These are phyloP conservation scores for Bradypodion ventrale DNA, from an alignment of 2,797 vertebrate species.

Conservation along the genomic window DNA sequence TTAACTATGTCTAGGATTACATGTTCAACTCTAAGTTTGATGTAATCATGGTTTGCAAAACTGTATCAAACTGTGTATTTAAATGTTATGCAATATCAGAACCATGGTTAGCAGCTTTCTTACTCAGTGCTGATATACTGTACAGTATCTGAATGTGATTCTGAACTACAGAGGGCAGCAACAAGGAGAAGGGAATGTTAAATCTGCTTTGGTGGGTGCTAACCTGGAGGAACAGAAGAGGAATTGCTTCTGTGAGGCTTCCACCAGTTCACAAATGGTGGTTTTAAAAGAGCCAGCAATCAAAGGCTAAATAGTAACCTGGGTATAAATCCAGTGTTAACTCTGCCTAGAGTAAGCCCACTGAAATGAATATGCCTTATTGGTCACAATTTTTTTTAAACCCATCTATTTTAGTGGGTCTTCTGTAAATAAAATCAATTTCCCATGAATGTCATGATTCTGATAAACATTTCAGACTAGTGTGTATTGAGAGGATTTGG, in stretches of 20 bases:
- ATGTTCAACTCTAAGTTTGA: too few species aligned
- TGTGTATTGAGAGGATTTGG: background rate
- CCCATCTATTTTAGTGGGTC: too few species aligned
- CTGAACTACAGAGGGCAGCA: background rate
- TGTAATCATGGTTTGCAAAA: background rate
- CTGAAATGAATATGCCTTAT: too few species aligned
- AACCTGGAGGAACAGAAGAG: background rate
- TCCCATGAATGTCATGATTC: background rate
- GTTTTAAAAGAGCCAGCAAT: background rate
- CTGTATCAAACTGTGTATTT: background rate
- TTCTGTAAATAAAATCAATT: too few species aligned
- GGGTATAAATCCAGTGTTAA: too few species aligned
- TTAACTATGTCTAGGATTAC: too few species aligned
- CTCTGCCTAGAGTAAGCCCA: too few species aligned
- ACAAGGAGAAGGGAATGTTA: background rate
- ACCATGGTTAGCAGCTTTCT: background rate
- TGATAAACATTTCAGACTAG: background rate
- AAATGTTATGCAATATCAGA: background rate
- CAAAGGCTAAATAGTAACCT: too few species aligned
- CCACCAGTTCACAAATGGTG: background rate
- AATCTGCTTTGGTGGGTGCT: background rate
- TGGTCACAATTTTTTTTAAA: too few species aligned
- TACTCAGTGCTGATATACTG: background rate
- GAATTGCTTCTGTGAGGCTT: background rate
- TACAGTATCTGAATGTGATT: background rate